Evolutionary conservation across 1,140 invertebrate species (phyloP).

Genomic region (Formica selysi): DNA sequence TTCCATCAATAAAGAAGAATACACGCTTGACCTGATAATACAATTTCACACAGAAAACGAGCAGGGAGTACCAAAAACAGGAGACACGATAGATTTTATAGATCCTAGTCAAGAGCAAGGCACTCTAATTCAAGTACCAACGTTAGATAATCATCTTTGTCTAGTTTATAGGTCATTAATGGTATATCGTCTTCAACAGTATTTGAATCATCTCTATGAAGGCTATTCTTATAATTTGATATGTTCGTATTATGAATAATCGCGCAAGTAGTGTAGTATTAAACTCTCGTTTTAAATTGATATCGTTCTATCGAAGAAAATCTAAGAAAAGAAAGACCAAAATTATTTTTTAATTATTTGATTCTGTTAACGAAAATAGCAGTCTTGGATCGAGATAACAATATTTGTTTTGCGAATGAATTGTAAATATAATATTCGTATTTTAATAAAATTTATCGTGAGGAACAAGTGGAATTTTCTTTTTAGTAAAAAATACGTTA

Average conservation of each 20-base stretch:
- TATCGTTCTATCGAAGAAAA: neutral
- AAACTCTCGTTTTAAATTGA: neutral
- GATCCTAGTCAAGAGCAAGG: conserved; percentile 78
- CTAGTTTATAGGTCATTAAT: conserved; percentile 89
- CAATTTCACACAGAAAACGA: conserved; percentile 78
- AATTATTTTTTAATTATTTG: neutral
- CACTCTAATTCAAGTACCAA: conserved; percentile 79
- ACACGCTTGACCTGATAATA: conserved; percentile 81
- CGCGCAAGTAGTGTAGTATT: neutral
- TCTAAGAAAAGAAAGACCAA: neutral
- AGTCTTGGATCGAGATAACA: neutral
- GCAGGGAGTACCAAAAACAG: conserved; percentile 51
- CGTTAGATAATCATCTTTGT: conserved; percentile 89
- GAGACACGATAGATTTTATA: conserved; percentile 81
- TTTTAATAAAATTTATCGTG: conserved; percentile 11
- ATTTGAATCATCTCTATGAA: conserved; percentile 87
- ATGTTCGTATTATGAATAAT: conserved; percentile 87
- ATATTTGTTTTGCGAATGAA: neutral
- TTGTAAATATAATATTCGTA: neutral
- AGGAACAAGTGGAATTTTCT: neutral
- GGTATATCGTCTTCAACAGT: conserved; percentile 89
- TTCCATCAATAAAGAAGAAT: conserved; percentile 24
- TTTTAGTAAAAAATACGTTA: neutral
- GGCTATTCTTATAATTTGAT: conserved; percentile 87
- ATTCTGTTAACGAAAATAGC: neutral